Percentiles rank a stretch among this genome's conserved stretches.
Evolutionary conservation across 1,140 invertebrate species (phyloP).

Genomic region (Aporrectodea caliginosa): DNA sequence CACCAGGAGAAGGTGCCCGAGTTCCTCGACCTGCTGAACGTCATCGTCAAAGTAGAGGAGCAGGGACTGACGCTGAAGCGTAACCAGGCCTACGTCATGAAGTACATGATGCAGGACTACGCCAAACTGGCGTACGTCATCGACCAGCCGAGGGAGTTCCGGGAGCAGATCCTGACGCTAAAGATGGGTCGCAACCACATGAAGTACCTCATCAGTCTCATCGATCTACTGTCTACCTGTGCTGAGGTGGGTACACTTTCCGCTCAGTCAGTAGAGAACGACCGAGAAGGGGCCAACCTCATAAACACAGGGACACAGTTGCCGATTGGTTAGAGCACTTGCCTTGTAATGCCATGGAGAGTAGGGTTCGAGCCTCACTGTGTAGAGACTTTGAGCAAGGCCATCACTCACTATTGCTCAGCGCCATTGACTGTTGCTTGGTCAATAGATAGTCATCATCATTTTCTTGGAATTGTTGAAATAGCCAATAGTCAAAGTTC

Average conservation of each 20-base stretch:
- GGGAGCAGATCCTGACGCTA: slow-evolving; percentile 26
- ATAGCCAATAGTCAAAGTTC: too few species aligned
- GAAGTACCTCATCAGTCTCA: slow-evolving; percentile 36
- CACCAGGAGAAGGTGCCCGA: slow-evolving; percentile 34
- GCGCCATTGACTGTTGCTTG: too few species aligned
- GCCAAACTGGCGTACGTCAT: slow-evolving; percentile 34
- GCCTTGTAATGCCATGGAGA: too few species aligned
- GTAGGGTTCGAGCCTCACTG: too few species aligned
- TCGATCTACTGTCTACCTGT: slow-evolving; percentile 36
- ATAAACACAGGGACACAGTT: too few species aligned
- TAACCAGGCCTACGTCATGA: slow-evolving; percentile 36
- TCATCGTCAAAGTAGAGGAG: slow-evolving; percentile 35
- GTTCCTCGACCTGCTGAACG: slow-evolving; percentile 35
- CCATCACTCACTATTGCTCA: too few species aligned
- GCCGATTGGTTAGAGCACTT: too few species aligned
- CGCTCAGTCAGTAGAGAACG: too few species aligned
- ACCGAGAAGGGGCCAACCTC: too few species aligned
- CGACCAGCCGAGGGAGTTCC: slow-evolving; percentile 32
- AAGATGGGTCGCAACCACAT: slow-evolving; percentile 35
- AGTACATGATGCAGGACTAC: slow-evolving; percentile 37
- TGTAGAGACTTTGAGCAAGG: too few species aligned
- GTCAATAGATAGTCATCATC: too few species aligned
- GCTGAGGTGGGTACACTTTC: slow-evolving; percentile 30
- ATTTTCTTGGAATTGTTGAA: too few species aligned
- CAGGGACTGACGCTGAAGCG: slow-evolving; percentile 33